Percentiles rank a stretch among this genome's conserved stretches.
phyloP scores from a whole-genome alignment of 2,113 vertebrate genomes.

The Lepidothrix coronata region DNA sequence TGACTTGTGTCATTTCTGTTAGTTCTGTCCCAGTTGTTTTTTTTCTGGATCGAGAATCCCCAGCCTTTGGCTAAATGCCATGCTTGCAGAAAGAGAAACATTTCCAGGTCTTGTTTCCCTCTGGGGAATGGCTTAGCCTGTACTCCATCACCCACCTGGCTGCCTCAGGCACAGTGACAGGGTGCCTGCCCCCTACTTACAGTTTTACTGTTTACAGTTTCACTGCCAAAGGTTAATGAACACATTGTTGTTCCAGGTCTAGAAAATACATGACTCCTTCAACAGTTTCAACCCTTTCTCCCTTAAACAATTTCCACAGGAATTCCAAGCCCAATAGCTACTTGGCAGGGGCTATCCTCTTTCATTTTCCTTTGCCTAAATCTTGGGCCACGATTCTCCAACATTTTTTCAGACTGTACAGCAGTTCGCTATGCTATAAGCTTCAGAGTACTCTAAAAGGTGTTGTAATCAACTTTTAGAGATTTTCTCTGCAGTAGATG shows the following conservation, averaged over 20 bases:
- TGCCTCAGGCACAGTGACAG: conserved; percentile 7
- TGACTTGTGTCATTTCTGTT: background rate
- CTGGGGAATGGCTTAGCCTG: background rate
- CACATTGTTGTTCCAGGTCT: background rate
- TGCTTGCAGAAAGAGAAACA: background rate
- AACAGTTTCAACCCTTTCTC: background rate
- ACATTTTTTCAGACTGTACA: background rate
- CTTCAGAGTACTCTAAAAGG: background rate
- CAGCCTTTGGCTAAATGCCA: background rate
- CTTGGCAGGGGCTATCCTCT: background rate
- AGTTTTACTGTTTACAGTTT: conserved; percentile 35
- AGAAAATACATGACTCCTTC: background rate
- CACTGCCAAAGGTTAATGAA: conserved; percentile 48
- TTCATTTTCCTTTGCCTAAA: background rate
- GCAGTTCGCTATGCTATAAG: background rate
- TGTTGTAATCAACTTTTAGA: background rate
- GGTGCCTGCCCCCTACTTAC: background rate
- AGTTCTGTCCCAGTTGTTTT: background rate
- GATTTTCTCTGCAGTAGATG: background rate
- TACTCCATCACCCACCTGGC: background rate
- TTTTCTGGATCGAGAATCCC: background rate
- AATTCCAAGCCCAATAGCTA: background rate
- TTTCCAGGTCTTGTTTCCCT: background rate
- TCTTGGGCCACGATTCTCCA: rapidly evolving
- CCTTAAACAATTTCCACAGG: background rate